These are phyloP conservation scores for Ascidia mentula DNA, from an alignment of 23 tunicate genomes.

Conservation along the genomic window DNA sequence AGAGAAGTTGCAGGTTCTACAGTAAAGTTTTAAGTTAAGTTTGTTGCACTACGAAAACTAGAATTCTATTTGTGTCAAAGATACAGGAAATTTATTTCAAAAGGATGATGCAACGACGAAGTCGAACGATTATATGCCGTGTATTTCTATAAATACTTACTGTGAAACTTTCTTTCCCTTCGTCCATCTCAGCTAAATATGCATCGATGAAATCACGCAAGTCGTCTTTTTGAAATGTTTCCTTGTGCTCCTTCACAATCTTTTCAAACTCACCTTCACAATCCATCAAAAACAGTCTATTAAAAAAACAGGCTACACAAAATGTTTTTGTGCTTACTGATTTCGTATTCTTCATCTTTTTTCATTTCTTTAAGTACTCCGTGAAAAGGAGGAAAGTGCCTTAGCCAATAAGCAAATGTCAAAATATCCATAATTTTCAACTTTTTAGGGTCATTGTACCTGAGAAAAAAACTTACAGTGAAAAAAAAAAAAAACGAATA, in stretches of 20 bases:
- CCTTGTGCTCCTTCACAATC: constrained; percentile 17
- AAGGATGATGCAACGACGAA: no score
- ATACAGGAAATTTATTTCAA: no score
- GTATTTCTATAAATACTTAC: not conserved
- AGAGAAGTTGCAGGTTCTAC: no score
- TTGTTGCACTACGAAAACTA: no score
- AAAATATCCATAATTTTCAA: not conserved
- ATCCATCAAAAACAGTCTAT: no score
- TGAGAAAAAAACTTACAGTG: no score
- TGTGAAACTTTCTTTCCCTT: not conserved
- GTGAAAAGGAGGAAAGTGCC: constrained; percentile 27
- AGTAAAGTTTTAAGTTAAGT: no score
- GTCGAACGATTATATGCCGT: not conserved
- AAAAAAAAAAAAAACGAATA: no score
- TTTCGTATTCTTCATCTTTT: not conserved
- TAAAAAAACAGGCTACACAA: not conserved
- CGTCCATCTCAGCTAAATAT: not conserved
- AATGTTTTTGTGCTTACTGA: not conserved
- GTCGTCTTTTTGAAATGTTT: constrained; percentile 3
- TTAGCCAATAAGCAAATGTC: constrained; percentile 22
- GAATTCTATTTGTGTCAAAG: no score
- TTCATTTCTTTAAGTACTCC: not conserved
- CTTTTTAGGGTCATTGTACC: constrained; percentile 33
- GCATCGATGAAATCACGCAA: constrained; percentile 27
- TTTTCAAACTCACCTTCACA: constrained; percentile 16